Conservation (phyloP, 2,888 invertebrate genomes). For the Ectobius pallidus region DNA sequence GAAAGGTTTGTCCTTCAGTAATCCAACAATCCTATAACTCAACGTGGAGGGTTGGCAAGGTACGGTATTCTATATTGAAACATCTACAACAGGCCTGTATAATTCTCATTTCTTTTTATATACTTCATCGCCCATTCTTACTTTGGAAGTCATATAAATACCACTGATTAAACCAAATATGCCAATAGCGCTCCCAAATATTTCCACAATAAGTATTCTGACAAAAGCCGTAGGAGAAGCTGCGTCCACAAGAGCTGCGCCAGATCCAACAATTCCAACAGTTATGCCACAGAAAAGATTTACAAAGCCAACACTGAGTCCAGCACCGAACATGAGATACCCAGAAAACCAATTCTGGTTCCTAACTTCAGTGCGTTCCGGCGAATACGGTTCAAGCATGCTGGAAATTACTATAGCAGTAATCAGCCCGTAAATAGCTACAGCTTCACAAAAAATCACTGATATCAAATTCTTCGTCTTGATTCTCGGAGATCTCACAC, state of each 20-base stretch:
- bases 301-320: constrained; percentile 91
- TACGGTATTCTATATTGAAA: too few species aligned
- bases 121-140: too few species aligned
- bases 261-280: constrained; percentile 96
- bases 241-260: constrained; percentile 97
- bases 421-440: constrained; percentile 98
- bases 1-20: too few species aligned
- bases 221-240: constrained; percentile 96
- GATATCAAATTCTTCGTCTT: constrained; percentile 99
- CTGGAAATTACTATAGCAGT: constrained; percentile 97
- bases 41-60: too few species aligned
- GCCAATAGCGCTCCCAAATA: constrained; percentile 98
- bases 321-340: constrained; percentile 95
- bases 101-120: too few species aligned
- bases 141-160: constrained; percentile 73
- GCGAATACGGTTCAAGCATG: constrained; percentile 68
- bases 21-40: too few species aligned
- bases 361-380: constrained; percentile 59
- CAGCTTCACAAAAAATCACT: constrained; percentile 99
- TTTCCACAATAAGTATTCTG: constrained; percentile 97
- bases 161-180: constrained; percentile 98
- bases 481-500: constrained; percentile 97
- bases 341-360: constrained; percentile 82
- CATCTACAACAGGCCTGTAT: too few species aligned
- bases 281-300: constrained; percentile 96